Base-by-base conservation (phyloP, 2,797 vertebrate species). In the Anableps anableps region DNA sequence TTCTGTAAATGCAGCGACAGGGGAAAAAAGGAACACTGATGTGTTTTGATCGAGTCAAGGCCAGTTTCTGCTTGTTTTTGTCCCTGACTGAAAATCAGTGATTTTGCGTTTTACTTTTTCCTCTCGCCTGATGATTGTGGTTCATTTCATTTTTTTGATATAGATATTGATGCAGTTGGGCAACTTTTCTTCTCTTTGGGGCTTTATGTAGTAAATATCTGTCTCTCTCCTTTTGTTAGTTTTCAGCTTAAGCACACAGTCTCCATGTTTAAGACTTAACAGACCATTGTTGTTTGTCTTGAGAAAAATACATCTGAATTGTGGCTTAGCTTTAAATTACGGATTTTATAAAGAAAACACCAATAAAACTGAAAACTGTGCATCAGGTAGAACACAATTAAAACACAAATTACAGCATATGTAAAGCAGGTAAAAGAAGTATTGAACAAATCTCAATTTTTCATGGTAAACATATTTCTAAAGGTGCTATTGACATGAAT, bases 31-130 rank as follows among this genome's bases (percentile, higher is more conserved):
- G n/a, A 47, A 34, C 72, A 0, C 78, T 74, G 85, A 80, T 85
- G 84, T 88, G 86, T 88, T 91, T 78, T 79, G 85, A 88, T 90
- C 47, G 47, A 90, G 88, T 86, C 84, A 85, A 89, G 91, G 88
- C 89, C 81, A 80, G 79, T 29, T 43, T 75, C 75, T 43, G 84
- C 70, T 82, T 75, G 75, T 73, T 82, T 85, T 62, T 55, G 53
- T 79, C 77, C 17, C 76, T 38, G 68, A 75, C 76, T 66, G 76
- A 71, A 79, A 74, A 73, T 43, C 74, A 38, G n/a, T 82, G 23
- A 11, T 77, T 72, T 75, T 50, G 68, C 11, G n/a, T 77, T 62
- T 58, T 17, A 51, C 74, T 36, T 68, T 58, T 70, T 60, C 51
- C 72, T 45, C 48, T 29, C 2, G 58, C 34, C 71, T 23, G 38